These are phyloP conservation scores for Drosophila rhopaloa DNA, from an alignment of 1,140 invertebrate genomes.

Conservation along the genomic window DNA sequence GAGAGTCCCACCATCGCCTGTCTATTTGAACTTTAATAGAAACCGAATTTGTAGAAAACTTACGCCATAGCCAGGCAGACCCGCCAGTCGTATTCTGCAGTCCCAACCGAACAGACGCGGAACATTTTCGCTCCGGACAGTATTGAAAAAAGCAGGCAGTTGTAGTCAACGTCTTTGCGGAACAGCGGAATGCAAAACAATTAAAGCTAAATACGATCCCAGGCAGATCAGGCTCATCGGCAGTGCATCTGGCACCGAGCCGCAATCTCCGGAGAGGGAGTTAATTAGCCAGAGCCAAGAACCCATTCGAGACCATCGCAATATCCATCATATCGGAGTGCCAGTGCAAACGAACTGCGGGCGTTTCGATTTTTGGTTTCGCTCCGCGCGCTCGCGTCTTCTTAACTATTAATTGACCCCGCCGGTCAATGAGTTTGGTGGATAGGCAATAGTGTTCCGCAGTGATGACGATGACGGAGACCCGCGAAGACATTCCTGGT, in stretches of 20 bases:
- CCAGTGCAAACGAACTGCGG: constrained; percentile 34
- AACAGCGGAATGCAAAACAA: constrained; percentile 41
- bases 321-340: neutral
- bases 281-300: constrained; percentile 41
- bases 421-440: constrained; percentile 60
- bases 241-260: constrained; percentile 21
- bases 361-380: constrained; percentile 42
- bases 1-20: constrained; percentile 13
- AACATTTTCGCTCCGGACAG: constrained; percentile 11
- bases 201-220: constrained; percentile 29
- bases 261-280: constrained; percentile 23
- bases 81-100: constrained; percentile 50
- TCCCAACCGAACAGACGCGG: constrained; percentile 50
- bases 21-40: constrained; percentile 61
- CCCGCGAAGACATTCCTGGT: constrained; percentile 13
- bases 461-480: constrained; percentile 46
- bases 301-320: constrained; percentile 17
- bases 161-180: neutral
- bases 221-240: constrained; percentile 26
- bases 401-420: constrained; percentile 78
- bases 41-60: constrained; percentile 67
- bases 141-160: neutral
- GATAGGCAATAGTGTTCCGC: constrained; percentile 41
- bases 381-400: constrained; percentile 15
- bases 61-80: constrained; percentile 15